Conservation (phyloP, 2,888 invertebrate genomes). For the Limnephilus marmoratus region DNA sequence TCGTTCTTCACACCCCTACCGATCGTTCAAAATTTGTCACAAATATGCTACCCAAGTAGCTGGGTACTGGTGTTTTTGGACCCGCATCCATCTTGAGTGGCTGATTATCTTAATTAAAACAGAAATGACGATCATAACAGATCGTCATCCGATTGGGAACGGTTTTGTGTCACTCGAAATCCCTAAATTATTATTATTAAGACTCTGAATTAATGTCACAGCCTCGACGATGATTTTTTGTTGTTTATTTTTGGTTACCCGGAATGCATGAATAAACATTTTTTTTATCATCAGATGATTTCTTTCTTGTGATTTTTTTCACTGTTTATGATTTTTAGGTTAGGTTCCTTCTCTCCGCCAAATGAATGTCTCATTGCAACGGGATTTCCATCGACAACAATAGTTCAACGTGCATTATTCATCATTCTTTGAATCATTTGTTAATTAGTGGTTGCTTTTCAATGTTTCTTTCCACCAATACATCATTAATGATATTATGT, state of each 20-base stretch:
- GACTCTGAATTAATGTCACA: neutral
- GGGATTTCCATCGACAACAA: neutral
- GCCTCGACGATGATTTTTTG: neutral
- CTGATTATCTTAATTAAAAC: conserved; percentile 59
- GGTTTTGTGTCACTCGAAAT: conserved; percentile 49
- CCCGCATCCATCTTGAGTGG: conserved; percentile 56
- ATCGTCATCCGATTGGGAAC: conserved; percentile 53
- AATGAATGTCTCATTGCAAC: neutral
- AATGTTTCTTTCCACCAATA: neutral
- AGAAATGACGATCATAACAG: conserved; percentile 61
- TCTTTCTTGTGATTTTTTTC: neutral
- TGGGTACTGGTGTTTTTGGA: conserved; percentile 27
- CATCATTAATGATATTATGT: neutral
- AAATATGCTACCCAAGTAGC: conserved; percentile 59
- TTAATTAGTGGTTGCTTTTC: conserved; percentile 6
- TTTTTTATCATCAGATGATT: neutral
- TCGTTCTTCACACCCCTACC: conserved; percentile 7
- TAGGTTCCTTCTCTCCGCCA: neutral
- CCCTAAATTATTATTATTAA: conserved; percentile 33
- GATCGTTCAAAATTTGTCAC: conserved; percentile 50
- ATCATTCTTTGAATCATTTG: neutral
- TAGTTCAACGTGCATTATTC: neutral
- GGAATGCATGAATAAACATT: neutral
- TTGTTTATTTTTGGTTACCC: neutral
- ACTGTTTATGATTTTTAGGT: neutral